Evolutionary conservation across 2,113 vertebrate species (phyloP), one percentile per base, ranked within the genome.

Genomic region (Sarotherodon lohbergeri): DNA sequence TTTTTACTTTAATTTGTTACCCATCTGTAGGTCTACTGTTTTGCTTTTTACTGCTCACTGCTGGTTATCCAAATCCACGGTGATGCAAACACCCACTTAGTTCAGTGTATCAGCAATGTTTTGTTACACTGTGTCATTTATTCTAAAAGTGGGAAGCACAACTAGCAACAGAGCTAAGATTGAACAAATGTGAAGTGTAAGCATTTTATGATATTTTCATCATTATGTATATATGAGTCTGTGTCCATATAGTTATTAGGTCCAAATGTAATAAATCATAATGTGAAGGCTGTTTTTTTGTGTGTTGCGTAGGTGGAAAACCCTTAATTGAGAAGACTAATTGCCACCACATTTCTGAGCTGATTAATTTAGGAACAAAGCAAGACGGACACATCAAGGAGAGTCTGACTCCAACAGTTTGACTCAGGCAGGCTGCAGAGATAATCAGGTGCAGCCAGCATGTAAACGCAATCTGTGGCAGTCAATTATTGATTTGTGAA

Each of bases 401-500:
- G 82, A 80, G 6, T 48, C 22, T 55, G 78, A 86, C 82, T 81
- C 56, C 14, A 39, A 56, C 82, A 27, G 56, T 76, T 85, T 85
- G 54, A 88, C 63, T 89, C n/a, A 34, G 80, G 83, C 48, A 29
- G 73, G 13, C 84, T 88, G 82, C 80, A 83, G 34, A 83, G 78
- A 92, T 85, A 90, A 92, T 90, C 88, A 92, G 90, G 82, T 87
- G 54, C 87, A 87, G 79, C 34, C 56, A 83, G 81, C 84, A 87
- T 90, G 82, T 90, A 88, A 86, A 91, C 80, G 61, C 85, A 91
- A 92, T 93, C 83, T 84, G 80, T 50, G n/a, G 63, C 84, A 79
- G 89, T 93, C 91, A 90, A 89, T 93, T 90, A 94, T 95, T 83
- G 93, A 95, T 93, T 86, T 63, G 66, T 52, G 52, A 94, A 91